Base-by-base conservation (phyloP, 2,113 vertebrate species). In the Grantiella picta region DNA sequence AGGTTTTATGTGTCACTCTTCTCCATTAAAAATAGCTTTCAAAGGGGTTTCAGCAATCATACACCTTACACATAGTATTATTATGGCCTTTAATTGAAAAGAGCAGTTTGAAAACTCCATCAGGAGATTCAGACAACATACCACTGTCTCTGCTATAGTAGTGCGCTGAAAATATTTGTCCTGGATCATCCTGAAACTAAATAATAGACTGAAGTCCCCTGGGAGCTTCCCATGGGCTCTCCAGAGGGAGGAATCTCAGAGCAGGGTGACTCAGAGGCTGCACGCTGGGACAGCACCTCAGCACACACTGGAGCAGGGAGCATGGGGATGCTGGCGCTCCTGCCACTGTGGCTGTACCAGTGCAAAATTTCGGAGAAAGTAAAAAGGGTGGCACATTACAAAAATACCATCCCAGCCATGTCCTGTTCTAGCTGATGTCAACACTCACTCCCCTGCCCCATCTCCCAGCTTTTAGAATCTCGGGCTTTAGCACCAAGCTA, bases 201-300 rank as follows among this genome's bases (percentile, higher is more conserved):
- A 9, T 45, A 53, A 73, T 27, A 29, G 89, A 23, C 45, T 77
- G 52, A 54, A 89, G 82, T 52, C 45, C 89, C 7, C 33, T 23
- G 56, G 64, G 80, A 94, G 71, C 33, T 91, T 60, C 27, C 71
- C 79, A 81, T 40, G 63, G 81, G 83, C 64, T 88, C 75, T 77
- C 14, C 80, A 40, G 44, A 77, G 49, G 66, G 72, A 83, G 29
- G n/a, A 61, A 27, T 45, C 60, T 89, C 44, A 57, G 59, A 49
- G 33, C 33, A 68, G 28, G 2, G 2, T 24, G 68, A 86, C 71
- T 69, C 82, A 59, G 59, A 59, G 59, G 72, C 87, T 91, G 60
- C 79, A 14, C 1, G 2, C 11, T 40, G 53, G 56, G 45, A 56
- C 82, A 42, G 57, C 7, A 21, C 24, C 44, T 25, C 22, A 1